These are phyloP conservation scores for Xanthorhoe designata DNA, from an alignment of 2,888 invertebrate genomes.

Conservation along the genomic window DNA sequence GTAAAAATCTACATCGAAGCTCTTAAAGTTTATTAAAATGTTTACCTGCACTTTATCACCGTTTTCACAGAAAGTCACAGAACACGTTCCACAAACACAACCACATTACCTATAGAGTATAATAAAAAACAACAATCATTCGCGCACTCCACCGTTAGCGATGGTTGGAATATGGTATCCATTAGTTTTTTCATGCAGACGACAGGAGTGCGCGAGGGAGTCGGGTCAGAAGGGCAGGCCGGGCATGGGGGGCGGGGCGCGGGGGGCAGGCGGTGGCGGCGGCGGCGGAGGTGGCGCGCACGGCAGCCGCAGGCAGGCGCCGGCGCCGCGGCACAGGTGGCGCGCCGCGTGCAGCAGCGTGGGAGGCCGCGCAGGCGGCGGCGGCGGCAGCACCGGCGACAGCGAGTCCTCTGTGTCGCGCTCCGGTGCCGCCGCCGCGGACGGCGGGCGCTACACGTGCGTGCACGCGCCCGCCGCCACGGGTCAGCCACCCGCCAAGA, in stretches of 20 bases:
- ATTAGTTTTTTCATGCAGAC: slow-evolving; percentile 75
- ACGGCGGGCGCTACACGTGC: slow-evolving; percentile 84
- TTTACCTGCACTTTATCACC: slow-evolving; percentile 72
- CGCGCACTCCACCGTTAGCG: slow-evolving; percentile 71
- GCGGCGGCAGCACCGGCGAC: slow-evolving; percentile 74
- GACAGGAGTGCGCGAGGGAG: slow-evolving; percentile 64
- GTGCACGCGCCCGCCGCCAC: slow-evolving; percentile 87
- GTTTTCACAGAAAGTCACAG: slow-evolving; percentile 60
- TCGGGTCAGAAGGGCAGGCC: slow-evolving; percentile 66
- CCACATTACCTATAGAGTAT: slow-evolving; percentile 50
- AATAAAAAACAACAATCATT: slow-evolving; percentile 49
- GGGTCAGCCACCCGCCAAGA: slow-evolving; percentile 89
- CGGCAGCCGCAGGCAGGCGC: slow-evolving; percentile 68
- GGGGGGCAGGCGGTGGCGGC: slow-evolving; percentile 53
- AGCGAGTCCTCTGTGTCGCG: slow-evolving; percentile 68
- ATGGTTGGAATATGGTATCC: slow-evolving; percentile 71
- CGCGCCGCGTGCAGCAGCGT: slow-evolving; percentile 71
- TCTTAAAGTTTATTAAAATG: slow-evolving; percentile 71
- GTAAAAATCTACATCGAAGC: slow-evolving; percentile 73
- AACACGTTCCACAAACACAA: slow-evolving; percentile 61
- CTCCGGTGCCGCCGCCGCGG: slow-evolving; percentile 73
- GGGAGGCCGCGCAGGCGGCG: slow-evolving; percentile 65
- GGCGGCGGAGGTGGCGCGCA: slow-evolving; percentile 60
- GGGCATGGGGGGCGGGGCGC: slow-evolving; percentile 50
- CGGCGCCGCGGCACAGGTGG: slow-evolving; percentile 71